Evolutionary conservation across 2,888 invertebrate species (phyloP).

Genomic region (Diogma glabrata): DNA sequence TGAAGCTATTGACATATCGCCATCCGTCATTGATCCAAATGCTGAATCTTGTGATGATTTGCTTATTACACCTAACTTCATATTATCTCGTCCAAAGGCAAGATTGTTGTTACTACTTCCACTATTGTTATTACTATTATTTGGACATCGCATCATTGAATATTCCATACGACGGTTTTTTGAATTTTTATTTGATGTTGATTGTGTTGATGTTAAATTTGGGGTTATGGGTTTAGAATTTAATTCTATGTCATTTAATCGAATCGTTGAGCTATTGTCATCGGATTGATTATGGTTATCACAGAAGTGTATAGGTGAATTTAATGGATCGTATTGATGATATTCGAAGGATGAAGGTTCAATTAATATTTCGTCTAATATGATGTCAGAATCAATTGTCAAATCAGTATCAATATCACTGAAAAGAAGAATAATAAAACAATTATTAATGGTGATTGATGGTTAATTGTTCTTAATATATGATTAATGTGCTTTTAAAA

Average conservation of each 20-base stretch:
- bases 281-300: constrained; percentile 34
- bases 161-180: constrained; percentile 37
- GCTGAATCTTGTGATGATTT: constrained; percentile 38
- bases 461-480: too few relatives aligned
- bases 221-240: neutral
- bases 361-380: constrained; percentile 35
- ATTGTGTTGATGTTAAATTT: constrained; percentile 15
- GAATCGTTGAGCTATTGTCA: constrained; percentile 26
- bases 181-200: constrained; percentile 29
- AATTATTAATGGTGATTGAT: too few relatives aligned
- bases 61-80: constrained; percentile 27
- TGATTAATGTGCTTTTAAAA: too few relatives aligned
- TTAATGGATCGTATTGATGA: constrained; percentile 29
- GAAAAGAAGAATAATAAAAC: too few relatives aligned
- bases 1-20: constrained; percentile 35
- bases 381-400: constrained; percentile 36
- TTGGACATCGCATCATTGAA: constrained; percentile 34
- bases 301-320: constrained; percentile 35
- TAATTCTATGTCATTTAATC: constrained; percentile 6
- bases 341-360: constrained; percentile 25
- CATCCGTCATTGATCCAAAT: constrained; percentile 36
- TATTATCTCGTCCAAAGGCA: constrained; percentile 8
- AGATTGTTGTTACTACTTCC: neutral
- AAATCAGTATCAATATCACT: constrained; percentile 37
- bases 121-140: constrained; percentile 26